Base-by-base conservation (phyloP, 2,888 invertebrate species). In the Platycheirus albimanus region DNA sequence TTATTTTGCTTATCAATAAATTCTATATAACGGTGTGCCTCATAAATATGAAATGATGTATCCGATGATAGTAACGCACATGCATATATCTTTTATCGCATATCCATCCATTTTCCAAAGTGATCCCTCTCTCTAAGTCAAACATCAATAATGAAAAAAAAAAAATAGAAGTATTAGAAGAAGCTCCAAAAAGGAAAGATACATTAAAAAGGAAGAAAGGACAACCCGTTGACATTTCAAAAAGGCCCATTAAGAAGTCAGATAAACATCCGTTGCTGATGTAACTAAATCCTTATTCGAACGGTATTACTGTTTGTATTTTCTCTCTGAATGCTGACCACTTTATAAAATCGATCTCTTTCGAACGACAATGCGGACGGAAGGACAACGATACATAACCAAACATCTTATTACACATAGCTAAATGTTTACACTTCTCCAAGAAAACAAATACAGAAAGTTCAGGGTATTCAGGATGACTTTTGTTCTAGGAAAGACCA, bases 301-400 rank as follows among this genome's bases (percentile, higher is more conserved):
- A 33, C 11, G 24, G 30, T 67, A 67, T 72, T 78, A 5, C n/a
- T 38, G 19, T 24, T 17, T 38, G 0, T 38, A 43, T 43, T 5
- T n/a, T 17, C 2, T 71, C 43, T 33, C 28, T 61, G 47, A 64
- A 64, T 58, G 33, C 33, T 63, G 33, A 24, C 41, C 43, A 49
- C 36, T 75, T 64, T 15, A 15, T 28, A n/a, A 70, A 70, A 70
- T 58, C 56, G 49, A 80, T 54, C 64, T 64, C 58, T 80, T 15
- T 38, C 36, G 1, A 17, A 28, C 11, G 1, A 28, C 11, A 1
- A 41, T 4, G 24, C 24, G 6, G 11, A n/a, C 13, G 38, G 20
- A 58, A 41, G 8, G 13, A 38, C 30, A 52, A 74, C 45, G 20
- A 61, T 61, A 61, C 19, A 20, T n/a, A 52, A 20, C 36, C n/a